Evolutionary conservation across 2,797 vertebrate genomes (phyloP).

Genomic region (Crax fasciolata): DNA sequence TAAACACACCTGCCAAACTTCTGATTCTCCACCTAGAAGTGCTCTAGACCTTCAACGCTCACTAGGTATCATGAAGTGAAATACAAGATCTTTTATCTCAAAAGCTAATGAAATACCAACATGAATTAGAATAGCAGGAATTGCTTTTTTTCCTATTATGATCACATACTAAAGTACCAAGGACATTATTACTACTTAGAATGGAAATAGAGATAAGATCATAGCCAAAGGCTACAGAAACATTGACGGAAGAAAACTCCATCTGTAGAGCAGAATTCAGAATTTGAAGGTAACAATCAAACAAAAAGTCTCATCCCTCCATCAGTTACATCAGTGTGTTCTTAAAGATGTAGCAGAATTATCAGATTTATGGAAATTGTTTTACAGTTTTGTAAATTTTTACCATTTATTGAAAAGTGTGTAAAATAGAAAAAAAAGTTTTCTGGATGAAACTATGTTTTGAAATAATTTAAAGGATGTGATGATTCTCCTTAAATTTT

Average conservation of each 20-base stretch:
- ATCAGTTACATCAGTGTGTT: background rate
- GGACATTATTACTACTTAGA: background rate
- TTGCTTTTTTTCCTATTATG: background rate
- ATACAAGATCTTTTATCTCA: background rate
- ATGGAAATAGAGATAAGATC: background rate
- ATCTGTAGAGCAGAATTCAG: background rate
- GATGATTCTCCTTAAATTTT: background rate
- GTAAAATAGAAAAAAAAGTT: background rate
- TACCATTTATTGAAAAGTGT: background rate
- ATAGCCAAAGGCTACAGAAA: slow-evolving; percentile 13
- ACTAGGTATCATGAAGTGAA: background rate
- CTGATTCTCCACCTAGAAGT: background rate
- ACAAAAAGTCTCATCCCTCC: background rate
- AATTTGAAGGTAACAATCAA: background rate
- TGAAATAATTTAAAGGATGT: background rate
- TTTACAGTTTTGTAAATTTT: background rate
- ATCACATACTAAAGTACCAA: background rate
- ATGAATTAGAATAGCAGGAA: background rate
- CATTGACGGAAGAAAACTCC: background rate
- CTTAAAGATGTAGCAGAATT: background rate
- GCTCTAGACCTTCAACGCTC: background rate
- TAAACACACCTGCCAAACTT: background rate
- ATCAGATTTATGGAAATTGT: background rate
- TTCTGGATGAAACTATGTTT: background rate
- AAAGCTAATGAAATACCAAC: background rate